Evolutionary conservation across 2,113 vertebrate species (phyloP), one percentile per base, ranked within the genome.

Genomic region (Odocoileus virginianus): DNA sequence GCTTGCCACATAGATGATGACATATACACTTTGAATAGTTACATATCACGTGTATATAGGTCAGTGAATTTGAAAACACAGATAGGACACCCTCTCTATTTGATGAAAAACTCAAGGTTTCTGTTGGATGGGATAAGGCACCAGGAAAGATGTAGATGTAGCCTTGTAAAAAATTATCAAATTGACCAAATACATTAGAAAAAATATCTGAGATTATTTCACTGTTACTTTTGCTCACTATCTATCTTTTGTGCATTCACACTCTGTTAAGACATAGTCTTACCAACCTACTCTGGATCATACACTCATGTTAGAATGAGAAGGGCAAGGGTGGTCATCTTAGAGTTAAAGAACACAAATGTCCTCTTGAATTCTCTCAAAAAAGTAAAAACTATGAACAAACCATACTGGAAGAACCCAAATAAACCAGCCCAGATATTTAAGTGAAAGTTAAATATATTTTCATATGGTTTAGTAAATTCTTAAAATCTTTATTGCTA

Each of bases 381-480:
- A 92, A 94, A 97, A 82, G 81, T 96, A 74, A 97, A 98, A 28
- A 94, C 57, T 95, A 90, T 92, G 84, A 97, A 60, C 60, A 95
- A 13, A 89, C 50, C 43, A 91, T 79, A 93, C 82, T 96, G 94
- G 58, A 98, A 92, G 52, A 82, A 93, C 64, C 74, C 82, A 74
- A 67, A 92, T 76, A 61, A 90, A 97, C 95, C 30, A 96, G 21
- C 43, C 50, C 86, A 94, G 54, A 95, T 96, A 97, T 93, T 97
- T 93, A 95, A 97, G 76, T 97, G 85, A 92, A 91, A 97, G 82
- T 96, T 98, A 97, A 95, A 91, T 88, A 95, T 98, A 96, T 98
- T 96, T 97, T 97, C 71, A 40, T 97, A 96, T 95, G 95, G 97
- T 98, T 93, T 89, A 90, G 89, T 85, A 89, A 81, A 71, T 88